Base-by-base conservation (phyloP, 2,888 invertebrate species). In the Cyaniris semiargus region DNA sequence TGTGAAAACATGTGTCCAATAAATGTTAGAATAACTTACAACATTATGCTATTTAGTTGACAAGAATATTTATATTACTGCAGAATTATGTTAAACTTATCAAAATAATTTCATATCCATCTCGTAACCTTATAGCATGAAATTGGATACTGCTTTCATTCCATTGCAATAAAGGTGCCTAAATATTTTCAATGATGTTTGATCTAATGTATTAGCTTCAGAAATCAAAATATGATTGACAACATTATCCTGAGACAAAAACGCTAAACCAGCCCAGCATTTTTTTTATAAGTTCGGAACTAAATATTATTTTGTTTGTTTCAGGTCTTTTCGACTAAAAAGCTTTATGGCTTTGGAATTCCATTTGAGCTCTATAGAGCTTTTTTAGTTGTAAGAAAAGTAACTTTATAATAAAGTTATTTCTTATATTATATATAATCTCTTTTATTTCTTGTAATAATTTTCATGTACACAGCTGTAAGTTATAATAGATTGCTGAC, bases 291-390 rank as follows among this genome's bases (percentile, higher is more conserved):
- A 31, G 13, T 21, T 76, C 23, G 18, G 7, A 76, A 18, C 44
- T 66, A 66, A 60, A 18, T 7, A 2, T 48, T 53, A 82, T 84
- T 90, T 85, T 84, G 82, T 88, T 90, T 94, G 91, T 95, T 95
- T 86, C 95, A 96, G 96, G 97, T 95, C 96, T 97, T 85, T 97
- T 97, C 86, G 97, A 97, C 91, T 96, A 96, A 95, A 88, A 90
- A 88, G 91, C 91, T 92, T 89, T 90, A 87, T 85, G 83, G 90
- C 89, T 87, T 85, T 85, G 84, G 85, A 86, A 90, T 93, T 93
- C 92, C 93, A 91, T 84, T 83, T 86, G 86, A 88, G 90, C 90
- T 92, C 89, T 89, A 86, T 88, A 84, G 90, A 92, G 90, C 91
- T 90, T 90, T 83, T 88, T 93, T 92, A 93, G 86, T 86, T 89